Percentiles rank a stretch among this genome's conserved stretches.
phyloP scores from a whole-genome alignment of 2,113 vertebrate species.

The Oryzias curvinotus region DNA sequence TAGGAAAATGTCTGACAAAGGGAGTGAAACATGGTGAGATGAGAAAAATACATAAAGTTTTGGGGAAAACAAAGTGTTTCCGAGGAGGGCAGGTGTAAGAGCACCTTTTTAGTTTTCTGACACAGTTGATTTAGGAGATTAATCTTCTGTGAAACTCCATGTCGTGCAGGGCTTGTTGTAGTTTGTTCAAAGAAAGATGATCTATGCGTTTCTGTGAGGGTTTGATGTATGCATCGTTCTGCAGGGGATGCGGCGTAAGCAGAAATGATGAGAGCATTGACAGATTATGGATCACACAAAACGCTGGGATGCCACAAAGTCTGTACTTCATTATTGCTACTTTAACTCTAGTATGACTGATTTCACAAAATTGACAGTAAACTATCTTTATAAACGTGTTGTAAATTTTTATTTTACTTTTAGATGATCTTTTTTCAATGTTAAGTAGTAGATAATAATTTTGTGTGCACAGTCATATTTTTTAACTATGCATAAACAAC shows the following conservation, averaged over 20 bases:
- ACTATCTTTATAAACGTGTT: background rate
- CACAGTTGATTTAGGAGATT: slow-evolving; percentile 41
- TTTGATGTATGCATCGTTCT: slow-evolving; percentile 68
- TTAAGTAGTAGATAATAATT: background rate
- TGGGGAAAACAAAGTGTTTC: background rate
- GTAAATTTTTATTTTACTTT: background rate
- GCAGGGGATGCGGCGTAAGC: slow-evolving; percentile 63
- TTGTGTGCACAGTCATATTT: background rate
- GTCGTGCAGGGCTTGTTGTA: slow-evolving; percentile 49
- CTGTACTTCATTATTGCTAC: slow-evolving; percentile 52
- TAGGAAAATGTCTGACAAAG: too few species aligned
- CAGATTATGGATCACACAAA: slow-evolving; percentile 60
- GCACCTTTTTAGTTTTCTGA: slow-evolving; percentile 29
- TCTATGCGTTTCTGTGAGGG: slow-evolving; percentile 60
- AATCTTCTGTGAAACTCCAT: slow-evolving; percentile 51
- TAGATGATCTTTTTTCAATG: background rate
- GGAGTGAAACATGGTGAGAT: too few species aligned
- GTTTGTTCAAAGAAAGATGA: slow-evolving; percentile 65
- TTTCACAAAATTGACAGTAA: slow-evolving; percentile 10
- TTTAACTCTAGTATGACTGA: slow-evolving; percentile 36
- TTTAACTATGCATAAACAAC: slow-evolving; percentile 1
- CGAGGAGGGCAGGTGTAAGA: slow-evolving; percentile 47
- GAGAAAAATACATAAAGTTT: too few species aligned
- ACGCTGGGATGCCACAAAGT: slow-evolving; percentile 32
- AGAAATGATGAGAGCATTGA: slow-evolving; percentile 70